A percentile compares a stretch with the other conserved stretches of the same genome.
phyloP scores from a whole-genome alignment of 2,797 vertebrate species.

The Sebastolobus alascanus region DNA sequence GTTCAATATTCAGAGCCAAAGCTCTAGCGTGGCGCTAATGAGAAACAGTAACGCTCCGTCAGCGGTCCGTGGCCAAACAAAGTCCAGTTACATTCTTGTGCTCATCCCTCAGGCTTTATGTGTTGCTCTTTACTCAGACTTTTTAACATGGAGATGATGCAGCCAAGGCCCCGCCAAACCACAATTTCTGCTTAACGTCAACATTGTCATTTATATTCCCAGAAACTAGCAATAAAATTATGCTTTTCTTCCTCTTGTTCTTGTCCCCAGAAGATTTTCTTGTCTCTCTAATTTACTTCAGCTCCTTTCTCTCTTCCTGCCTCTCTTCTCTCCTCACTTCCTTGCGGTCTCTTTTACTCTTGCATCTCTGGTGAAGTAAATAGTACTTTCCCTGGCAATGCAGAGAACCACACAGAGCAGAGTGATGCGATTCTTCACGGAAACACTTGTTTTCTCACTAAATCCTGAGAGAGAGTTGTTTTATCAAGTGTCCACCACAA shows the following conservation, averaged over 20 bases:
- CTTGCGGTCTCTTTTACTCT: not conserved
- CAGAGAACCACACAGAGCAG: constrained; percentile 8
- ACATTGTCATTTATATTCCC: constrained; percentile 7
- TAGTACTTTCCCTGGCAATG: not conserved
- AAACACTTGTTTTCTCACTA: constrained; percentile 30
- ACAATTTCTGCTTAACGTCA: constrained; percentile 4
- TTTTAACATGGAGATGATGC: constrained; percentile 1
- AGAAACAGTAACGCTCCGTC: constrained; percentile 40
- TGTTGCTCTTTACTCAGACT: constrained; percentile 13
- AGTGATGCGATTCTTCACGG: not conserved
- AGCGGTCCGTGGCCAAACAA: constrained; percentile 14
- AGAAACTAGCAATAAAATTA: not conserved
- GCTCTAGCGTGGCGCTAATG: constrained; percentile 14
- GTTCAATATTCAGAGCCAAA: constrained; percentile 21
- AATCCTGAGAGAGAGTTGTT: constrained; percentile 2
- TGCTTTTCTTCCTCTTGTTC: not conserved
- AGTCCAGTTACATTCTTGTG: constrained; percentile 23
- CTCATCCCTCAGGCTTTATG: constrained; percentile 27
- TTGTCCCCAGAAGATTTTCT: not conserved
- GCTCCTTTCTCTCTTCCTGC: not conserved
- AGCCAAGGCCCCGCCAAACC: not conserved
- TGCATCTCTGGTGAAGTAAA: not conserved
- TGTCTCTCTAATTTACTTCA: not conserved
- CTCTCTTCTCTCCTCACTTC: not conserved
- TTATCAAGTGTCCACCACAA: constrained; percentile 22